phyloP scores from a whole-genome alignment of 2,797 vertebrate species.

The Silurus aristotelis region DNA sequence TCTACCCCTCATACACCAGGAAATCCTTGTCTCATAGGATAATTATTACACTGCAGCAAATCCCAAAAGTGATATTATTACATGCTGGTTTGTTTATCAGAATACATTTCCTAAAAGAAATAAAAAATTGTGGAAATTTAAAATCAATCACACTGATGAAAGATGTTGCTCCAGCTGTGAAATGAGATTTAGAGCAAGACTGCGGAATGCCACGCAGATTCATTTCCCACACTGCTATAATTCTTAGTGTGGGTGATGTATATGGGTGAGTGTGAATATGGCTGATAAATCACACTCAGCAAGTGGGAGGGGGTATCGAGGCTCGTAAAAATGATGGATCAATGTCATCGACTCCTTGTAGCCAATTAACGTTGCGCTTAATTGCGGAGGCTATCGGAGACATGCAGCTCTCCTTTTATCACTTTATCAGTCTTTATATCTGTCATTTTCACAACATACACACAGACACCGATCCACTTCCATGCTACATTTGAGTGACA shows the following conservation, averaged over 20 bases:
- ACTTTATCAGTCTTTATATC: slow-evolving; percentile 9
- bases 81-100: background rate
- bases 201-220: background rate
- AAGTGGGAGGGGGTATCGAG: background rate
- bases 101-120: background rate
- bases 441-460: background rate
- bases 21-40: background rate
- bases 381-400: slow-evolving; percentile 47
- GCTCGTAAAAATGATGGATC: slow-evolving; percentile 45
- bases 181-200: slow-evolving; percentile 27
- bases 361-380: slow-evolving; percentile 50
- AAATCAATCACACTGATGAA: slow-evolving; percentile 23
- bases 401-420: slow-evolving; percentile 8
- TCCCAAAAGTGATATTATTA: slow-evolving; percentile 12
- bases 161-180: slow-evolving; percentile 23
- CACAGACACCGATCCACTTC: background rate
- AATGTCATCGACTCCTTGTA: slow-evolving; percentile 44
- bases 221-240: slow-evolving; percentile 16
- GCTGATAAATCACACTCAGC: slow-evolving; percentile 12
- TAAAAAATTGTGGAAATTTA: background rate
- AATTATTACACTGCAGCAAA: slow-evolving; percentile 10
- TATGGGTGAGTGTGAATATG: background rate
- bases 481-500: background rate
- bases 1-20: background rate
- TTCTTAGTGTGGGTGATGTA: slow-evolving; percentile 11